Evolutionary conservation across 2,797 vertebrate genomes (phyloP).

Genomic region (Phrynocephalus vlangalii): DNA sequence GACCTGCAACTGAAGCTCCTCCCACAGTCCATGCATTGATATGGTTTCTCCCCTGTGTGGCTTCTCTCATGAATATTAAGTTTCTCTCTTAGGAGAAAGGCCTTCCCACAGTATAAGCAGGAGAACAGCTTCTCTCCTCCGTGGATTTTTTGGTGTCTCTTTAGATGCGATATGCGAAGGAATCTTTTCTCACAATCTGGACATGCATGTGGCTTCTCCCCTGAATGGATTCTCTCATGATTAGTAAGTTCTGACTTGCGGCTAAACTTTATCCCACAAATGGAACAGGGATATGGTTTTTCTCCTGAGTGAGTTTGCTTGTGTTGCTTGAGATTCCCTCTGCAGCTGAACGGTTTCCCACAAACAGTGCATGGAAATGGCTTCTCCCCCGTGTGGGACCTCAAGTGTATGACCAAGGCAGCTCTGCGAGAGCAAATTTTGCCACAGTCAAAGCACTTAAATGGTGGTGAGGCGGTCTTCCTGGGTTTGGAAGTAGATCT

Average conservation of each 20-base stretch:
- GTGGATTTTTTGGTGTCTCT: background rate
- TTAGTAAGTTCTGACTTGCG: background rate
- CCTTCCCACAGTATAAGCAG: no score
- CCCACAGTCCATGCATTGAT: no score
- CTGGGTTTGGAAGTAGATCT: background rate
- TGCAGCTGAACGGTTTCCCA: background rate
- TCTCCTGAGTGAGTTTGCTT: background rate
- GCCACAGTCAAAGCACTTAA: background rate
- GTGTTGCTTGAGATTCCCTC: background rate
- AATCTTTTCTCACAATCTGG: background rate
- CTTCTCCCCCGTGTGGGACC: background rate
- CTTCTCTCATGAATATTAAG: no score
- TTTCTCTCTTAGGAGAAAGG: no score
- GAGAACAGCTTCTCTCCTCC: background rate
- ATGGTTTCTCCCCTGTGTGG: no score
- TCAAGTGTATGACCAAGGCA: background rate
- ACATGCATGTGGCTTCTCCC: background rate
- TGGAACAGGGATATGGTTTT: background rate
- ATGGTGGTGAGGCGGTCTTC: background rate
- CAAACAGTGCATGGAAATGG: background rate
- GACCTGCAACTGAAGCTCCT: no score
- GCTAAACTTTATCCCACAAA: background rate
- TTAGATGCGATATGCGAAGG: background rate
- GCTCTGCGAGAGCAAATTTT: background rate
- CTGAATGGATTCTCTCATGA: background rate